These are phyloP conservation scores for Limnephilus rhombicus DNA, from an alignment of 2,888 invertebrate species.

Conservation along the genomic window DNA sequence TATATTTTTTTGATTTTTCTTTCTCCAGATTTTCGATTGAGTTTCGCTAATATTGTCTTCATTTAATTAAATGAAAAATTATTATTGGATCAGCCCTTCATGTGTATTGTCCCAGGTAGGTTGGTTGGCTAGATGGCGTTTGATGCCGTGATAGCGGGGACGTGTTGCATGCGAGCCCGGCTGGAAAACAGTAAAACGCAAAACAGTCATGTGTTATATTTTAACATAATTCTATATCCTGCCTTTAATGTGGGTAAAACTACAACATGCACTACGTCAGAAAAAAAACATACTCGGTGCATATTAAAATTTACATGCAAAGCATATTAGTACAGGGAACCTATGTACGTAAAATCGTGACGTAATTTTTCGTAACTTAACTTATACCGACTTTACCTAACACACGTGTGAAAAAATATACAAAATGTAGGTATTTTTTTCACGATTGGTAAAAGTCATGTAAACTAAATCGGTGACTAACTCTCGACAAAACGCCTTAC, in stretches of 20 bases:
- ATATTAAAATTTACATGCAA: neutral
- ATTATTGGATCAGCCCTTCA: constrained; percentile 1
- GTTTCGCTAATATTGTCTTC: no score
- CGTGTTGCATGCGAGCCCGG: neutral
- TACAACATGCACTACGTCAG: neutral
- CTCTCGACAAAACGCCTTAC: neutral
- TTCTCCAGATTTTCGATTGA: no score
- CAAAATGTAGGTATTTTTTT: neutral
- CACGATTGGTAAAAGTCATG: neutral
- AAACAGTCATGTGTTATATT: neutral
- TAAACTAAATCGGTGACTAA: neutral
- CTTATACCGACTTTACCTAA: neutral
- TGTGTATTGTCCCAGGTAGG: neutral
- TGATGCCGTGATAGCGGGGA: constrained; percentile 20
- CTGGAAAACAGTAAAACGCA: neutral
- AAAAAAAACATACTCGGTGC: neutral
- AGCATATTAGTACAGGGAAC: neutral
- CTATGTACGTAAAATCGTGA: neutral
- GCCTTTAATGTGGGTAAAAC: neutral
- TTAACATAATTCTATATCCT: neutral
- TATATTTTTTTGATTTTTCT: no score
- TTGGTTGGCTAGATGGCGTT: neutral
- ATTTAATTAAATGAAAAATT: neutral
- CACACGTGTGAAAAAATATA: neutral
- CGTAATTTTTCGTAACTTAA: neutral